Conservation (phyloP, 1,140 invertebrate genomes). For the Penaeus vannamei region DNA sequence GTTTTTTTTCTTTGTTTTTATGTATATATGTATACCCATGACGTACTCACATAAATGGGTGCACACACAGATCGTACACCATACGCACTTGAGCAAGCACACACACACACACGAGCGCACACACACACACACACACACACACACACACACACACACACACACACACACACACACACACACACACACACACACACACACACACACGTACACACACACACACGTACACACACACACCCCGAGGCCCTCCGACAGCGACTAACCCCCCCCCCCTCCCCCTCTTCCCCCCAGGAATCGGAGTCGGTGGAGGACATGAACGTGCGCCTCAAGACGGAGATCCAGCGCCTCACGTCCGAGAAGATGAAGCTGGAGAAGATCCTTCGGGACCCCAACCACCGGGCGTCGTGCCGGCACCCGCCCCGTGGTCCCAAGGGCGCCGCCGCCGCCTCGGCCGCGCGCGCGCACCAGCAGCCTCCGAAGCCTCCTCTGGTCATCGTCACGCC, state of each 20-base stretch:
- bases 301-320: constrained; percentile 90
- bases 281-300: constrained; percentile 83
- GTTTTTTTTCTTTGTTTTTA: not conserved
- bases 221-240: too few relatives aligned
- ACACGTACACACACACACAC: too few relatives aligned
- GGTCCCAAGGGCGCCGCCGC: constrained; percentile 35
- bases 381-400: constrained; percentile 58
- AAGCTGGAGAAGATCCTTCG: constrained; percentile 63
- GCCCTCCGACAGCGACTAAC: too few relatives aligned
- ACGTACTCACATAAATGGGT: too few relatives aligned
- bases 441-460: not conserved
- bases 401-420: constrained; percentile 55
- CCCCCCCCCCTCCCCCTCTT: not conserved
- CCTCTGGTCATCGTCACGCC: constrained; percentile 62
- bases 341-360: constrained; percentile 72
- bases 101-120: too few relatives aligned
- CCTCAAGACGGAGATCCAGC: constrained; percentile 85
- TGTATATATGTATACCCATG: too few relatives aligned
- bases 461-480: constrained; percentile 23
- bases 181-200: too few relatives aligned
- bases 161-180: too few relatives aligned
- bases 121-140: too few relatives aligned
- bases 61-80: too few relatives aligned
- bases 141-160: too few relatives aligned
- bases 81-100: too few relatives aligned